Percentiles rank a stretch among this genome's conserved stretches.
Evolutionary conservation across 2,888 invertebrate species (phyloP).

Genomic region (Acrocyrtus sp.): DNA sequence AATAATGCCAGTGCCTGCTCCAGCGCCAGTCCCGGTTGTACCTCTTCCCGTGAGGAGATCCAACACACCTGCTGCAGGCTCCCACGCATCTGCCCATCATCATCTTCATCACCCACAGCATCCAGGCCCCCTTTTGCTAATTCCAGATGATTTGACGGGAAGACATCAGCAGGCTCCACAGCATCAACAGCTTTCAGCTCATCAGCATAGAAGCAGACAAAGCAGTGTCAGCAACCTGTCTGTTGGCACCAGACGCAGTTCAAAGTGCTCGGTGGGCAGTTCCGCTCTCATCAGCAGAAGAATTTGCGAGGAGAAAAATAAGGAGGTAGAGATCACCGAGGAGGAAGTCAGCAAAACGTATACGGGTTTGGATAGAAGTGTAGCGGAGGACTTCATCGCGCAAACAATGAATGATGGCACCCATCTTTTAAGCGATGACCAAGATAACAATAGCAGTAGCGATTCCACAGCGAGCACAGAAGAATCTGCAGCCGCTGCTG

Average conservation of each 20-base stretch:
- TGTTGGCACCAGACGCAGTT: slow-evolving; percentile 30
- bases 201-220: slow-evolving; percentile 21
- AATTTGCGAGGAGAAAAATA: slow-evolving; percentile 52
- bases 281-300: slow-evolving; percentile 24
- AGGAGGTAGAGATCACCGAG: slow-evolving; percentile 64
- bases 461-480: slow-evolving; percentile 11
- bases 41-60: slow-evolving; percentile 32
- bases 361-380: slow-evolving; percentile 67
- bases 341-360: slow-evolving; percentile 66
- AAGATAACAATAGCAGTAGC: slow-evolving; percentile 7
- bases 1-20: slow-evolving; percentile 34
- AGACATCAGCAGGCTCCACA: slow-evolving; percentile 23
- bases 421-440: slow-evolving; percentile 1
- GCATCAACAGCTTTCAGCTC: slow-evolving; percentile 28
- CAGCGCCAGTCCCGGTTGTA: slow-evolving; percentile 26
- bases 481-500: slow-evolving; percentile 8
- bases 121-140: slow-evolving; percentile 23
- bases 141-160: slow-evolving; percentile 27
- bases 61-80: slow-evolving; percentile 16
- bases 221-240: slow-evolving; percentile 31
- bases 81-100: slow-evolving; percentile 11
- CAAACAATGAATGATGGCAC: slow-evolving; percentile 65
- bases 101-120: slow-evolving; percentile 5
- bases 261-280: slow-evolving; percentile 36
- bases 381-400: slow-evolving; percentile 67